A percentile compares a stretch with the other conserved stretches of the same genome.
These are phyloP conservation scores for Rhinophrynus dorsalis DNA, from an alignment of 2,797 vertebrate genomes.

Conservation along the genomic window DNA sequence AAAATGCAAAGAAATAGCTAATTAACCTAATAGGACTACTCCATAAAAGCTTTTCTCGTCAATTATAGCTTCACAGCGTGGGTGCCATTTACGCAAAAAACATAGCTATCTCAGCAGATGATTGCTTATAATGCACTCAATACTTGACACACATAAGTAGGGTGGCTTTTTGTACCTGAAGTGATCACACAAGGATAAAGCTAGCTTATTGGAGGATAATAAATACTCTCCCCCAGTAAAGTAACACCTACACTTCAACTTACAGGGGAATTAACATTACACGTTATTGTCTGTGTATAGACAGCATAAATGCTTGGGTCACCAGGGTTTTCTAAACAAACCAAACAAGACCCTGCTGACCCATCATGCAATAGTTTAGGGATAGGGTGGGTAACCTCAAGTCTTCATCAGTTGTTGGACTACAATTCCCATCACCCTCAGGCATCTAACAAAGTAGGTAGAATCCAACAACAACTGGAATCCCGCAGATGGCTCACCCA, in stretches of 20 bases:
- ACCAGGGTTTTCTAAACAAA: no score
- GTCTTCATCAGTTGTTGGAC: no score
- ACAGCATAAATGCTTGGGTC: no score
- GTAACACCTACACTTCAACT: slow-evolving; percentile 64
- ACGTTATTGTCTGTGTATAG: no score
- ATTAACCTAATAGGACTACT: slow-evolving; percentile 75
- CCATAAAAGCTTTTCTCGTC: slow-evolving; percentile 75
- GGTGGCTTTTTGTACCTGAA: slow-evolving; percentile 67
- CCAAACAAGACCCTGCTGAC: no score
- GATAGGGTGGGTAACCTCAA: no score
- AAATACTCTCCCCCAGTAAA: slow-evolving; percentile 66
- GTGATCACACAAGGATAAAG: slow-evolving; percentile 78
- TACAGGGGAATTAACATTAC: slow-evolving; percentile 65
- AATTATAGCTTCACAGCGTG: slow-evolving; percentile 73
- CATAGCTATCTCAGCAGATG: slow-evolving; percentile 52
- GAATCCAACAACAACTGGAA: no score
- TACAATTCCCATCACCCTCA: no score
- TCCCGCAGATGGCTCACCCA: no score
- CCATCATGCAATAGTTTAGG: no score
- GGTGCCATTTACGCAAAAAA: slow-evolving; percentile 65
- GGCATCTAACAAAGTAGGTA: no score
- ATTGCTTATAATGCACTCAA: slow-evolving; percentile 68
- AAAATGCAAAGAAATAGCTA: slow-evolving; percentile 72
- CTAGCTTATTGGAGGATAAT: slow-evolving; percentile 68
- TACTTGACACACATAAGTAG: slow-evolving; percentile 75